Base-by-base conservation (phyloP, 2,797 vertebrate species). In the Nyctalus aviator region DNA sequence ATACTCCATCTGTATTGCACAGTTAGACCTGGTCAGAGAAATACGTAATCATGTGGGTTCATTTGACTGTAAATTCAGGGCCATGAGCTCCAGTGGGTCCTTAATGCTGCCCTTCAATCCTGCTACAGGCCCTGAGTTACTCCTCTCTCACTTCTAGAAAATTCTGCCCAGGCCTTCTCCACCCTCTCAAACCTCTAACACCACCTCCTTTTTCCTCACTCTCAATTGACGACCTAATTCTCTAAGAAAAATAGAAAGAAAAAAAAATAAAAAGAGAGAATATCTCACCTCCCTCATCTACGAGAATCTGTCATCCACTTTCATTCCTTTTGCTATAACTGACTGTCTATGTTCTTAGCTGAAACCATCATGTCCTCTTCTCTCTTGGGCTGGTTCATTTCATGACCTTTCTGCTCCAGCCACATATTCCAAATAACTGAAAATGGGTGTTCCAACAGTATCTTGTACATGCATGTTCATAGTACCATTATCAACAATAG, bases 1-100 rank as follows among this genome's bases (percentile, higher is more conserved):
- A 6, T 8, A 2, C n/a, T 15, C 23, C 18, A 5, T 5, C 55
- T 0, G 7, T 27, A 37, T 23, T 1, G 4, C 30, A 20, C 57
- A 81, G 10, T 59, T 17, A 59, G 50, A 17, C 10, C 6, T 1
- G 25, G 72, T 21, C 20, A 8, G 62, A 91, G 72, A 72, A 53
- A 32, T 55, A 57, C 0, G 3, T 14, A 41, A n/a, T 35, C 11
- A 3, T 25, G 2, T 2, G 20, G 8, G 48, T 57, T 53, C 57
- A 57, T 17, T 59, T 59, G 10, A 10, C 48, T 87, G 59, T 93
- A 35, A 37, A 69, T 30, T 23, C 78, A 75, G 37, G 72, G 30
- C 64, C n/a, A 12, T 0, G 1, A 59, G 64, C 5, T 57, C 25
- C 0, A 8, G 3, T 3, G 53, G 32, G 59, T n/a, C 77, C 64